Evolutionary conservation across 2,113 vertebrate genomes (phyloP).

Genomic region (Peromyscus californicus): DNA sequence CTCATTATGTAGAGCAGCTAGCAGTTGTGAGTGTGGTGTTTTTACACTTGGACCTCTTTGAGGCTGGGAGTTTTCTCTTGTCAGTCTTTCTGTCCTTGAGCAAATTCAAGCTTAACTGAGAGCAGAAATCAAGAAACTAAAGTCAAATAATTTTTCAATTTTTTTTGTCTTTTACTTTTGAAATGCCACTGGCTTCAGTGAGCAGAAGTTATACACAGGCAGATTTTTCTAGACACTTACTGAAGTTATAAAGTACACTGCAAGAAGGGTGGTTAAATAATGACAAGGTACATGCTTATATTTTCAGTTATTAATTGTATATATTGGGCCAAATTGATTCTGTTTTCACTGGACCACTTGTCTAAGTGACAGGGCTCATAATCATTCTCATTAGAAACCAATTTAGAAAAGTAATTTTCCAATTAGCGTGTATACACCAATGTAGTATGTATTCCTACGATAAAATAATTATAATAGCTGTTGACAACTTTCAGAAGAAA

Average conservation of each 20-base stretch:
- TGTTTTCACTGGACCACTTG: constrained; percentile 61
- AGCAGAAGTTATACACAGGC: neutral
- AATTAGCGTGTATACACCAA: constrained; percentile 55
- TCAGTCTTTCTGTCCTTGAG: neutral
- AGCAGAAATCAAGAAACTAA: constrained; percentile 16
- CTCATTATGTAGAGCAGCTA: neutral
- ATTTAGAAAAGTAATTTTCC: constrained; percentile 76
- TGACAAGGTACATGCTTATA: constrained; percentile 4
- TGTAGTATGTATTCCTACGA: constrained; percentile 53
- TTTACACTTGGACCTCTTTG: constrained; percentile 14
- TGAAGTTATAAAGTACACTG: constrained; percentile 17
- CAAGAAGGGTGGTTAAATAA: constrained; percentile 31
- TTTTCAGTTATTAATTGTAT: constrained; percentile 71
- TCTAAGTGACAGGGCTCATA: constrained; percentile 69
- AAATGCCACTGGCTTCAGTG: constrained; percentile 25
- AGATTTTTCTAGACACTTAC: constrained; percentile 35
- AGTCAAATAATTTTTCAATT: constrained; percentile 26
- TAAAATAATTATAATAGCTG: constrained; percentile 71
- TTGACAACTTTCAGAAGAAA: constrained; percentile 71
- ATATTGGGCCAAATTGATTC: constrained; percentile 60
- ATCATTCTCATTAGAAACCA: constrained; percentile 71
- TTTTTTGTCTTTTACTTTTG: constrained; percentile 14
- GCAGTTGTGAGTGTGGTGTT: neutral
- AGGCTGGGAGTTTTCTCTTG: neutral
- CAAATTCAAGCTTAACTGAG: neutral